phyloP scores from a whole-genome alignment of 2,113 vertebrate species.

The Oncorhynchus keta region DNA sequence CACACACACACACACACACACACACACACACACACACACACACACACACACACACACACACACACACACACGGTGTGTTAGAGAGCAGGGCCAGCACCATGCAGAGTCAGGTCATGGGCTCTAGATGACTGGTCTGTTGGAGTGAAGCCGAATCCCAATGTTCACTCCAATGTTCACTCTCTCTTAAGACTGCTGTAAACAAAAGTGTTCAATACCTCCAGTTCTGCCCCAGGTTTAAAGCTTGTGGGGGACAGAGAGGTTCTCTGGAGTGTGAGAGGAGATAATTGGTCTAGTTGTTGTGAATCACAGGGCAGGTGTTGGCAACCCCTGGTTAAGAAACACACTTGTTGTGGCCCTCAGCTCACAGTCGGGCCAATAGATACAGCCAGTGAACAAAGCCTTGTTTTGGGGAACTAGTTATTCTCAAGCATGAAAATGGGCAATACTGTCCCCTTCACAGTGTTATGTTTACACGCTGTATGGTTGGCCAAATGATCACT shows the following conservation, averaged over 20 bases:
- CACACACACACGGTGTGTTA: background rate
- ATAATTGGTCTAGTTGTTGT: background rate
- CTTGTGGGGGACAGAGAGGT: background rate
- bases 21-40: too few relatives aligned
- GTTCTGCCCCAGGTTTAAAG: background rate
- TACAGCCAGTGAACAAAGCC: background rate
- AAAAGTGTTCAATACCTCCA: background rate
- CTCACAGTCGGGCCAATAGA: background rate
- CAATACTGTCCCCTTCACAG: background rate
- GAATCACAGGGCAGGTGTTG: background rate
- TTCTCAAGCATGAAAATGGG: background rate
- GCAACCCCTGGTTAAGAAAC: background rate
- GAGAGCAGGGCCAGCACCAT: too few relatives aligned
- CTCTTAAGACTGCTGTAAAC: background rate
- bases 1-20: too few relatives aligned
- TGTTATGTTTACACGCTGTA: background rate
- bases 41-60: too few relatives aligned
- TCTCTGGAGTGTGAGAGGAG: too few relatives aligned
- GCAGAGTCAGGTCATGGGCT: background rate
- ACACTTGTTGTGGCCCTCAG: background rate
- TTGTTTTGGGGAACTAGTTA: background rate
- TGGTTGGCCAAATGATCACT: background rate
- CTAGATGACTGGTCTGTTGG: background rate
- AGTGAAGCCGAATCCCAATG: background rate
- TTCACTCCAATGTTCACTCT: background rate